Conservation (phyloP, 2,888 invertebrate species). For the Itoplectis maculator region DNA sequence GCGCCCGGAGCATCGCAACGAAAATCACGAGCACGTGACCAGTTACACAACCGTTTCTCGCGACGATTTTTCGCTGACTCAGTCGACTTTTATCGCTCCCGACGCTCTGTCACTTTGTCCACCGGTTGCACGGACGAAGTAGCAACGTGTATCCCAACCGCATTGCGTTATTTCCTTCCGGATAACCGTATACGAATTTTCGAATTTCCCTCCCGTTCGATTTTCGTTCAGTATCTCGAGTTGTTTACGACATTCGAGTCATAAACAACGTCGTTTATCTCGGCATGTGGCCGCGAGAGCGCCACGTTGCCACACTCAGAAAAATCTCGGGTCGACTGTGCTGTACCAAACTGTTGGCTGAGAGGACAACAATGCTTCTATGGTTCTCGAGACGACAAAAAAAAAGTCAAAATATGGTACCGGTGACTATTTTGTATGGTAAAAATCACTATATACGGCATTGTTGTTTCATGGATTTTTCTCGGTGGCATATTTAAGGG, state of each 20-base stretch:
- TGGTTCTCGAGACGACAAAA: too few relatives aligned
- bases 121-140: not conserved
- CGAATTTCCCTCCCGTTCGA: not conserved
- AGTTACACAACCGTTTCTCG: not conserved
- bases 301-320: too few relatives aligned
- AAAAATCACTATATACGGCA: too few relatives aligned
- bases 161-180: not conserved
- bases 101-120: not conserved
- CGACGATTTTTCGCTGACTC: not conserved
- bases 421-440: too few relatives aligned
- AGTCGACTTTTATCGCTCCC: not conserved
- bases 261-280: constrained; percentile 19
- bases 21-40: not conserved
- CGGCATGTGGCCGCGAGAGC: not conserved
- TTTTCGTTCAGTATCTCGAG: not conserved
- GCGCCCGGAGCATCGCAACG: not conserved
- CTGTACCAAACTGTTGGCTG: too few relatives aligned
- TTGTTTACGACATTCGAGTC: not conserved
- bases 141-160: not conserved
- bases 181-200: not conserved
- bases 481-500: too few relatives aligned
- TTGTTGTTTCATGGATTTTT: too few relatives aligned
- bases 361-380: too few relatives aligned
- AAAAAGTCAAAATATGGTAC: too few relatives aligned
- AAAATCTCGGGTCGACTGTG: too few relatives aligned